These are phyloP conservation scores for Takifugu bimaculatus DNA, from an alignment of 2,113 vertebrate genomes.

Conservation along the genomic window DNA sequence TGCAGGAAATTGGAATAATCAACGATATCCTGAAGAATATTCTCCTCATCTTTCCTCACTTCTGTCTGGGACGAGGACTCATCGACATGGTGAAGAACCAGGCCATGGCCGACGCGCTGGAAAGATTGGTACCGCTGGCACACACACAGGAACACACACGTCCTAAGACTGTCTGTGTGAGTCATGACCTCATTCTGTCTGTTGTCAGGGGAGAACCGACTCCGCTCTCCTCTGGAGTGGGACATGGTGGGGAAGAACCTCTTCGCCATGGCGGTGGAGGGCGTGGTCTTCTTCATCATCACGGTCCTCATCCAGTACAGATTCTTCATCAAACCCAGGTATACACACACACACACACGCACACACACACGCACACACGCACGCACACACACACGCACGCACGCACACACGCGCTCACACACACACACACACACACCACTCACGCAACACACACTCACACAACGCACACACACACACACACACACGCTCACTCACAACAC, in stretches of 20 bases:
- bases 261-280: slow-evolving; percentile 96
- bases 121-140: too few relatives aligned
- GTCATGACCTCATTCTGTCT: too few relatives aligned
- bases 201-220: slow-evolving; percentile 88
- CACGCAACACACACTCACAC: too few relatives aligned
- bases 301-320: slow-evolving; percentile 94
- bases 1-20: slow-evolving; percentile 89
- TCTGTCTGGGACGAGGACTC: slow-evolving; percentile 92
- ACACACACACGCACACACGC: not conserved
- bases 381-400: too few relatives aligned
- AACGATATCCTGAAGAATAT: slow-evolving; percentile 96
- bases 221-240: slow-evolving; percentile 93
- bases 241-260: slow-evolving; percentile 95
- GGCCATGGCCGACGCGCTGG: too few relatives aligned
- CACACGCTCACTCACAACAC: too few relatives aligned
- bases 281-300: slow-evolving; percentile 89
- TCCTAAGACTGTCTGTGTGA: too few relatives aligned
- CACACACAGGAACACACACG: too few relatives aligned
- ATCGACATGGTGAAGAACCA: slow-evolving; percentile 99
- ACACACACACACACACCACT: too few relatives aligned
- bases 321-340: slow-evolving; percentile 94
- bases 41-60: slow-evolving; percentile 95
- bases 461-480: too few relatives aligned
- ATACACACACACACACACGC: slow-evolving; percentile 14
- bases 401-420: too few relatives aligned